Percentiles rank a stretch among this genome's conserved stretches.
phyloP scores from a whole-genome alignment of 2,797 vertebrate genomes.

The Balearica regulorum region DNA sequence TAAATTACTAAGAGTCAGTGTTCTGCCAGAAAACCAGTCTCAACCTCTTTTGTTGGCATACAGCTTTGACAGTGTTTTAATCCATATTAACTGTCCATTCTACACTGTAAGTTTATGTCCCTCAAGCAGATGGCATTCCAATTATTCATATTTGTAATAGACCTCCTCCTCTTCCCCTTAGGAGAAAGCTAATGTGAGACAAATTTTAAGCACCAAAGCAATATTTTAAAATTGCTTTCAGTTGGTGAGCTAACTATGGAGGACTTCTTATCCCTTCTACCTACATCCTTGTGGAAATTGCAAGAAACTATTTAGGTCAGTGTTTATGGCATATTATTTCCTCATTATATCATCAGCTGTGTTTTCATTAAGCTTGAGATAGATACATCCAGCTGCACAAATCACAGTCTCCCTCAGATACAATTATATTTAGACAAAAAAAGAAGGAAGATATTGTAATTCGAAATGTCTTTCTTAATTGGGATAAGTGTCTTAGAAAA shows the following conservation, averaged over 20 bases:
- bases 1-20: not conserved
- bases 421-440: not conserved
- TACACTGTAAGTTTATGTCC: not conserved
- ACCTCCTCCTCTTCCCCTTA: not conserved
- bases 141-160: not conserved
- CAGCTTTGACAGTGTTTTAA: not conserved
- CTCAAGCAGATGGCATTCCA: slow-evolving; percentile 36
- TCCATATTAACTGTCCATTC: not conserved
- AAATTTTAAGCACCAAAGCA: not conserved
- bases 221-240: not conserved
- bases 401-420: not conserved
- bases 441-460: not conserved
- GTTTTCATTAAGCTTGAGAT: not conserved
- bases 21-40: not conserved
- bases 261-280: not conserved
- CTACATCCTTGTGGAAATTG: not conserved
- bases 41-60: not conserved
- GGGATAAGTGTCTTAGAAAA: not conserved
- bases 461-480: not conserved
- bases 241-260: not conserved
- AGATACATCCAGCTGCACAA: not conserved
- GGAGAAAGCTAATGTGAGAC: not conserved
- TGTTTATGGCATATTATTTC: not conserved
- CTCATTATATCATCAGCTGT: not conserved
- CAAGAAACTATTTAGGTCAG: not conserved